These are phyloP conservation scores for Tenthredo mesomela DNA, from an alignment of 2,888 invertebrate species.

Conservation along the genomic window DNA sequence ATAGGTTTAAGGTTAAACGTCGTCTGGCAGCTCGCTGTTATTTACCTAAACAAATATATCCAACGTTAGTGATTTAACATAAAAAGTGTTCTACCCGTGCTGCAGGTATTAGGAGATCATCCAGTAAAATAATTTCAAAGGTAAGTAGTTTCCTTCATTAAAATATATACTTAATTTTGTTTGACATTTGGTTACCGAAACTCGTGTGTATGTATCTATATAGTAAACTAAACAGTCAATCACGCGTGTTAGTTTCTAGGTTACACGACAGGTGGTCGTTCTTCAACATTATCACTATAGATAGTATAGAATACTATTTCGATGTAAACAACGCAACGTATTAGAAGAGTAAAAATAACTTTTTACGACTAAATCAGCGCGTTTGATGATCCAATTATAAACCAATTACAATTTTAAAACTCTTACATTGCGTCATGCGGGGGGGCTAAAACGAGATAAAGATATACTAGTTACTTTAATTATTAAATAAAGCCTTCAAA, in stretches of 20 bases:
- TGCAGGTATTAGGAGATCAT: neutral
- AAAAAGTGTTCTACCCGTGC: neutral
- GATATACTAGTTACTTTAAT: neutral
- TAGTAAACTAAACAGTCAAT: neutral
- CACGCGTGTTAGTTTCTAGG: conserved; percentile 21
- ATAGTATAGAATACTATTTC: neutral
- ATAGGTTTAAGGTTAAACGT: conserved; percentile 13
- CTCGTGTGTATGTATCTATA: neutral
- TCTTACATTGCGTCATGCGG: neutral
- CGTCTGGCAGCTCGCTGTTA: neutral
- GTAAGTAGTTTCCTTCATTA: neutral
- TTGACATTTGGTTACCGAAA: neutral
- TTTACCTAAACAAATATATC: neutral
- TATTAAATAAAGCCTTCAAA: neutral
- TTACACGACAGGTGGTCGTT: conserved; percentile 38
- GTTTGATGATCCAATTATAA: neutral
- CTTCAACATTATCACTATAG: neutral
- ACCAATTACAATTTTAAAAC: neutral
- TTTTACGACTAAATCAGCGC: neutral
- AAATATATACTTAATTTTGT: neutral
- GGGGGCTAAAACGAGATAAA: neutral
- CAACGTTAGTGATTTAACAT: neutral
- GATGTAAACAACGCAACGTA: neutral
- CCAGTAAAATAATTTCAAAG: neutral
- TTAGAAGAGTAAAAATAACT: neutral